These are phyloP conservation scores for Melieria omissa DNA, from an alignment of 2,888 invertebrate species.

Conservation along the genomic window DNA sequence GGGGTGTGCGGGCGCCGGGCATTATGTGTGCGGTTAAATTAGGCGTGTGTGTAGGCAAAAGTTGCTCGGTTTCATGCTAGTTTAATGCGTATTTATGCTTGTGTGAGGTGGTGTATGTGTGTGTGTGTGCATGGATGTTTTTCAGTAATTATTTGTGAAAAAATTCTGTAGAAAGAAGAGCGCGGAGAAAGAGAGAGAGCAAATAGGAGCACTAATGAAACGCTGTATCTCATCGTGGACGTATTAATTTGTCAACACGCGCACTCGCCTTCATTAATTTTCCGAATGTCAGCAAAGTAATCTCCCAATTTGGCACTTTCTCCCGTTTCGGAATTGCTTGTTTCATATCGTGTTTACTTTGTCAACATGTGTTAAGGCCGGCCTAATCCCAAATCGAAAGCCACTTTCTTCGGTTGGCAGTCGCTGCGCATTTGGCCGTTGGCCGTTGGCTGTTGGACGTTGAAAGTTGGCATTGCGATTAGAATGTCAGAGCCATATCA, in stretches of 20 bases:
- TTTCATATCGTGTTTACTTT: slow-evolving; percentile 56
- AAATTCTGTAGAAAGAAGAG: no score
- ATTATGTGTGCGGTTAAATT: slow-evolving; percentile 3
- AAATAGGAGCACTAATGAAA: neutral
- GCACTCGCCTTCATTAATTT: slow-evolving; percentile 61
- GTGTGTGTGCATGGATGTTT: no score
- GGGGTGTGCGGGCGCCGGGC: neutral
- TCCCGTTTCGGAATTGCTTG: slow-evolving; percentile 34
- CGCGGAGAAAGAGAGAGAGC: neutral
- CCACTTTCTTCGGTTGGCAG: neutral
- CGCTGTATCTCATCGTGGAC: slow-evolving; percentile 17
- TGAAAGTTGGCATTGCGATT: slow-evolving; percentile 9
- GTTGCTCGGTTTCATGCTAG: neutral
- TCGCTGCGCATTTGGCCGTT: neutral
- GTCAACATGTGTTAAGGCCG: slow-evolving; percentile 62
- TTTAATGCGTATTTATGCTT: neutral
- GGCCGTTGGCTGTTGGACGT: neutral
- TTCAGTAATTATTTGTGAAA: no score
- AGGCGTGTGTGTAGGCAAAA: neutral
- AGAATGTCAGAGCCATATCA: slow-evolving; percentile 6
- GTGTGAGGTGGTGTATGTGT: no score
- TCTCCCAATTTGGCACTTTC: slow-evolving; percentile 58
- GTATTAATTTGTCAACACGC: slow-evolving; percentile 49
- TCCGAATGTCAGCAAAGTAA: slow-evolving; percentile 62
- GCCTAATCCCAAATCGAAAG: slow-evolving; percentile 32